phyloP scores from a whole-genome alignment of 92 coral and sea anemone genomes.

The Umimayanthus kanabou region DNA sequence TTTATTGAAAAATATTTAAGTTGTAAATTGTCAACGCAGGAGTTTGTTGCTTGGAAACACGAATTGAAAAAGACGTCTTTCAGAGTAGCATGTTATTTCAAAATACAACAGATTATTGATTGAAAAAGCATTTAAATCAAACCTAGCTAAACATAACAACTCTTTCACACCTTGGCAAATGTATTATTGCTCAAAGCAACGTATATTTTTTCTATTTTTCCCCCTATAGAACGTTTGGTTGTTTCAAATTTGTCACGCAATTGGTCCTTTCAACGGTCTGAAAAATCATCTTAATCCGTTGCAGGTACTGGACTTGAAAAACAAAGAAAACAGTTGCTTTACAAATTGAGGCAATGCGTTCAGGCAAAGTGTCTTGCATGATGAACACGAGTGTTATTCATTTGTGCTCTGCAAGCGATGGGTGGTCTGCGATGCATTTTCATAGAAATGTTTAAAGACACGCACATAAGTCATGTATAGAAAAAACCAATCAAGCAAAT shows the following conservation, averaged over 20 bases:
- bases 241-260: no score
- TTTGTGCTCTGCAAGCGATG: neutral
- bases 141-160: neutral
- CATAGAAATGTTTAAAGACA: neutral
- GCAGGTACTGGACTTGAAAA: neutral
- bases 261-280: no score
- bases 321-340: neutral
- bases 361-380: neutral
- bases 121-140: neutral
- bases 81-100: neutral
- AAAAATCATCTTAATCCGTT: neutral
- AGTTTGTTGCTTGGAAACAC: constrained; percentile 13
- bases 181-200: neutral
- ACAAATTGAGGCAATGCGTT: no score
- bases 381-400: neutral
- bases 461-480: neutral
- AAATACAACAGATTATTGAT: neutral
- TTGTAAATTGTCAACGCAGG: neutral
- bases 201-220: no score
- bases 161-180: neutral
- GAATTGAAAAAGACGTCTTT: neutral
- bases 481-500: neutral
- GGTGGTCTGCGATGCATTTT: neutral
- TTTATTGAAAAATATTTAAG: neutral
- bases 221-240: neutral